Evolutionary conservation across 2,113 vertebrate species (phyloP).

Genomic region (Edolisoma coerulescens): DNA sequence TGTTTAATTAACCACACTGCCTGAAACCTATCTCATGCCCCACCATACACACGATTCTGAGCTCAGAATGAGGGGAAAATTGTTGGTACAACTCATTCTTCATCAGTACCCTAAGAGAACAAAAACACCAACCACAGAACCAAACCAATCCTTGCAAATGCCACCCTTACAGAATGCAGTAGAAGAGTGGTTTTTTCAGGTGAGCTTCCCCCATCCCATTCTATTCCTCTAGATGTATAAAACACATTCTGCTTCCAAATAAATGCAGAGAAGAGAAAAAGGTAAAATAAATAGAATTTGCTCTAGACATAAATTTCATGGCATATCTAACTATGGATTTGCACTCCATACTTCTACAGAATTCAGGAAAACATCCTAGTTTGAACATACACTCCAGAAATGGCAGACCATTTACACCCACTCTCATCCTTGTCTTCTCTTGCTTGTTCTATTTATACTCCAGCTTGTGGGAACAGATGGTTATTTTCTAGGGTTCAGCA

Average conservation of each 20-base stretch:
- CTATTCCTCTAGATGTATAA: neutral
- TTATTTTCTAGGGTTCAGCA: slow-evolving; percentile 32
- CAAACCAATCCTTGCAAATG: neutral
- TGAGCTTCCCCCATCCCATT: neutral
- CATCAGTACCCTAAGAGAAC: neutral
- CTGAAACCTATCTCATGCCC: neutral
- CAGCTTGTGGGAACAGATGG: slow-evolving; percentile 50
- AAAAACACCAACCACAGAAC: neutral
- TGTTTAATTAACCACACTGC: neutral
- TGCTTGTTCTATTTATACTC: slow-evolving; percentile 45
- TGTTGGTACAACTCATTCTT: neutral
- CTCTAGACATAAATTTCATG: neutral
- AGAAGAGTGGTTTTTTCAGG: neutral
- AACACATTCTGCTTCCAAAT: neutral
- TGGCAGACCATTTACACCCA: slow-evolving; percentile 35
- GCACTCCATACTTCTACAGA: neutral
- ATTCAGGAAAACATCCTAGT: neutral
- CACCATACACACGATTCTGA: neutral
- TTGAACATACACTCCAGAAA: neutral
- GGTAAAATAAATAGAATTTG: neutral
- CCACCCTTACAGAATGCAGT: neutral
- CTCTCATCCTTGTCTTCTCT: slow-evolving; percentile 7
- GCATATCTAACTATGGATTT: neutral
- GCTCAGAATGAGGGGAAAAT: neutral
- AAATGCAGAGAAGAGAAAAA: neutral